A percentile compares a stretch with the other conserved stretches of the same genome.
These are phyloP conservation scores for Epinotia brunnichana DNA, from an alignment of 2,888 invertebrate genomes.

Conservation along the genomic window DNA sequence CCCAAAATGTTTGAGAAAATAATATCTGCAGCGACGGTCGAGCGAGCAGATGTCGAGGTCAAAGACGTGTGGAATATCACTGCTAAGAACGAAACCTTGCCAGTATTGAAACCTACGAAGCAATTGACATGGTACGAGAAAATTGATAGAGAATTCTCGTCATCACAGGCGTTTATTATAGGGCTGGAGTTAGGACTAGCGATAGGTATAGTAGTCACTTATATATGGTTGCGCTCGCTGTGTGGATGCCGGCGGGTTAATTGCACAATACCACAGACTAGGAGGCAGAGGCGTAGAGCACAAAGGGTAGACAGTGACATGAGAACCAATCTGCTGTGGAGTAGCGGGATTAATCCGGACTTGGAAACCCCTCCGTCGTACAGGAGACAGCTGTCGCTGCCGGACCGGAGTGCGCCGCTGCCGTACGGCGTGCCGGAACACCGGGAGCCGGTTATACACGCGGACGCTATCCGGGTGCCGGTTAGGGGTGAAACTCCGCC, in stretches of 20 bases:
- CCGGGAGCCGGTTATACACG: conserved; percentile 59
- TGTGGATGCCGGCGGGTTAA: conserved; percentile 64
- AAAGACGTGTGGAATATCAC: conserved; percentile 74
- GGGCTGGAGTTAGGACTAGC: conserved; percentile 75
- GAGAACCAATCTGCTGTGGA: conserved; percentile 74
- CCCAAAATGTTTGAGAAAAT: conserved; percentile 84
- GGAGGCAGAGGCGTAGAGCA: conserved; percentile 59
- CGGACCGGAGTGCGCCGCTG: conserved; percentile 61
- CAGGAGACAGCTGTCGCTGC: conserved; percentile 66
- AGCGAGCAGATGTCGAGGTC: conserved; percentile 70
- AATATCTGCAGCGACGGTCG: conserved; percentile 73
- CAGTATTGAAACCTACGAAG: conserved; percentile 49
- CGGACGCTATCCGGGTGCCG: conserved; percentile 66
- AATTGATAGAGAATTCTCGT: conserved; percentile 74
- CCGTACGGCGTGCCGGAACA: conserved; percentile 62
- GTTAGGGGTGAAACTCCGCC: conserved; percentile 75
- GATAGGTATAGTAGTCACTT: conserved; percentile 73
- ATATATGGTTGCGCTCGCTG: conserved; percentile 71
- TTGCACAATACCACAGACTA: conserved; percentile 57
- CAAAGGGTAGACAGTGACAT: conserved; percentile 67
- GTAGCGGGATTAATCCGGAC: conserved; percentile 65
- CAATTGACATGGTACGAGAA: conserved; percentile 68
- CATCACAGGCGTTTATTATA: conserved; percentile 73
- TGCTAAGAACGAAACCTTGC: conserved; percentile 53
- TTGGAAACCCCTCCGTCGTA: conserved; percentile 74